Evolutionary conservation across 37 sponge, comb jelly and placozoan species (phyloP).

Genomic region (Amphimedon queenslandica): DNA sequence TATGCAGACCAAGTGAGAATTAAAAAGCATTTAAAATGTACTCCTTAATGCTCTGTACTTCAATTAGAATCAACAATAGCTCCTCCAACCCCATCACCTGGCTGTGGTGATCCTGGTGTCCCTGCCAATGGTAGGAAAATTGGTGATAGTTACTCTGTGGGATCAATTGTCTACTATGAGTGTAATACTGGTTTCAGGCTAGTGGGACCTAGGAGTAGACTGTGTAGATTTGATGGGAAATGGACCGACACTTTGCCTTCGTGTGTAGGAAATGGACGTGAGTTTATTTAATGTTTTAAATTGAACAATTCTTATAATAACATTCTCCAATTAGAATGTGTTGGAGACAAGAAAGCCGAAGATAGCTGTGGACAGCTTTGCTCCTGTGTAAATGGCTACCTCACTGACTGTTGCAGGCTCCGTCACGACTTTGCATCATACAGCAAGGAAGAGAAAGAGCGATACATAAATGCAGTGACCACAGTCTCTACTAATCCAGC

Average conservation of each 20-base stretch:
- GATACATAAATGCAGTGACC: constrained; percentile 53
- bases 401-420: constrained; percentile 47
- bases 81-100: not conserved
- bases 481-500: constrained; percentile 34
- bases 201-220: constrained; percentile 17
- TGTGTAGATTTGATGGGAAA: constrained; percentile 27
- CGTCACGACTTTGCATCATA: constrained; percentile 50
- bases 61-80: too few species aligned
- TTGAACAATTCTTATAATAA: too few species aligned
- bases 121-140: constrained; percentile 41
- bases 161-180: constrained; percentile 31
- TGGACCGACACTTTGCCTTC: constrained; percentile 40
- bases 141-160: constrained; percentile 5
- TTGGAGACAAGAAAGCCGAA: constrained; percentile 1
- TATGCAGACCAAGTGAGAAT: constrained; percentile 5
- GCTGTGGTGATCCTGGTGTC: constrained; percentile 50
- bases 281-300: too few species aligned
- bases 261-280: constrained; percentile 5
- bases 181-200: constrained; percentile 36
- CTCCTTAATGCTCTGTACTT: too few species aligned
- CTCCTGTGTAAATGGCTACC: constrained; percentile 36
- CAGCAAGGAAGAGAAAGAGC: constrained; percentile 17
- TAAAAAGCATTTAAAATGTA: not conserved
- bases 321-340: constrained; percentile 4
- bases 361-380: constrained; percentile 52